Evolutionary conservation across 2,888 invertebrate genomes (phyloP).

Genomic region (Cynaeus angustus): DNA sequence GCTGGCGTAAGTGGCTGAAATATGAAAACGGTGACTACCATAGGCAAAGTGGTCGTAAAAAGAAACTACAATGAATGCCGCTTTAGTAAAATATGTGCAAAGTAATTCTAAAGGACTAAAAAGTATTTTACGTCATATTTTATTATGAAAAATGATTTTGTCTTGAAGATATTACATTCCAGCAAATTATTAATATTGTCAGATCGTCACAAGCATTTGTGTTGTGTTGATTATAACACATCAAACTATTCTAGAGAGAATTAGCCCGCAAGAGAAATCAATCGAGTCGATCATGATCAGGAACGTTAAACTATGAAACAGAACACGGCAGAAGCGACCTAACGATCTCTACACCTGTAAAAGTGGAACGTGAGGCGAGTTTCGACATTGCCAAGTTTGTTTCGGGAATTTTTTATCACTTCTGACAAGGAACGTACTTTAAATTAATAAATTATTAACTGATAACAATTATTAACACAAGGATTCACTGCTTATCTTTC

Average conservation of each 20-base stretch:
- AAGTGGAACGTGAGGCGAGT: slow-evolving; percentile 44
- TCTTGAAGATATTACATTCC: background rate
- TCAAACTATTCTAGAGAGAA: slow-evolving; percentile 5
- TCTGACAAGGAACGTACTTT: background rate
- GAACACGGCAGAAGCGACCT: slow-evolving; percentile 36
- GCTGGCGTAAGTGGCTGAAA: slow-evolving; percentile 44
- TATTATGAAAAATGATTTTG: slow-evolving; percentile 36
- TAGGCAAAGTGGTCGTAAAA: slow-evolving; percentile 54
- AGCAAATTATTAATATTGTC: background rate
- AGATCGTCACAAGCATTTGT: slow-evolving; percentile 16
- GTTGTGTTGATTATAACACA: slow-evolving; percentile 31
- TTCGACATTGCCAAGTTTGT: slow-evolving; percentile 31
- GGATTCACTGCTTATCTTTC: background rate
- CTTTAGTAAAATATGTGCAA: slow-evolving; percentile 55
- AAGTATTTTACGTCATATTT: slow-evolving; percentile 40
- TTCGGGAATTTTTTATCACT: slow-evolving; percentile 37
- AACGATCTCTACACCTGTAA: slow-evolving; percentile 45
- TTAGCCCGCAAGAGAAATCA: slow-evolving; percentile 28
- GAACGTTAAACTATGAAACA: slow-evolving; percentile 45
- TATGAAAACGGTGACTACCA: slow-evolving; percentile 50
- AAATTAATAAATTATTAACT: background rate
- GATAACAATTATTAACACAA: background rate
- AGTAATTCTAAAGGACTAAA: slow-evolving; percentile 52
- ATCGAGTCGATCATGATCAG: slow-evolving; percentile 25
- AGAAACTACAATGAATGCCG: slow-evolving; percentile 54